phyloP scores from a whole-genome alignment of 2,113 vertebrate species.

The Macrotus californicus region DNA sequence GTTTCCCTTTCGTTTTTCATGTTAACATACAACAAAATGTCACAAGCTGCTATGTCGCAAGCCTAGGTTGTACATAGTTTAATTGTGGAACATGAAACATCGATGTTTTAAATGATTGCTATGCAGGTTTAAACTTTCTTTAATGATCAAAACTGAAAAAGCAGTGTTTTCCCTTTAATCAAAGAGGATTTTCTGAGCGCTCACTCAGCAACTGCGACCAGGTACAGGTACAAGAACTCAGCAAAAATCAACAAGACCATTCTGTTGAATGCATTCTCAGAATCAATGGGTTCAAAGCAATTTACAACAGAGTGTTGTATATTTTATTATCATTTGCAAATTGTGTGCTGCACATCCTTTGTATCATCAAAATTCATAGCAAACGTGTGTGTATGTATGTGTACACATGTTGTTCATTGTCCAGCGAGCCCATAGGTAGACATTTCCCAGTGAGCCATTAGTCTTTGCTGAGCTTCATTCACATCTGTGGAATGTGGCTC shows the following conservation, averaged over 20 bases:
- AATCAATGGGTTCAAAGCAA: neutral
- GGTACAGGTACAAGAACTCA: neutral
- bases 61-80: slow-evolving; percentile 87
- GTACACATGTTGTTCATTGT: neutral
- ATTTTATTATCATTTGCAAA: slow-evolving; percentile 12
- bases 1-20: neutral
- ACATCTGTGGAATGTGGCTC: neutral
- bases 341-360: neutral
- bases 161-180: slow-evolving; percentile 88
- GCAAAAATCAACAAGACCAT: neutral
- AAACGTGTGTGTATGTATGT: neutral
- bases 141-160: slow-evolving; percentile 89
- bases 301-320: neutral
- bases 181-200: slow-evolving; percentile 47
- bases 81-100: slow-evolving; percentile 90
- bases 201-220: neutral
- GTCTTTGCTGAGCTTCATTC: neutral
- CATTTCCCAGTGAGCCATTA: neutral
- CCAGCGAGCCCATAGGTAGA: neutral
- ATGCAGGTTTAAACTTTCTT: slow-evolving; percentile 90
- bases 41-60: slow-evolving; percentile 75
- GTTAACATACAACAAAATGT: neutral
- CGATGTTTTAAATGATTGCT: slow-evolving; percentile 90
- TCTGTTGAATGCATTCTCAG: neutral
- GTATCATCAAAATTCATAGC: neutral